Evolutionary conservation across 64 coral and sea anemone genomes (phyloP).

Genomic region (Trachythela sp.): DNA sequence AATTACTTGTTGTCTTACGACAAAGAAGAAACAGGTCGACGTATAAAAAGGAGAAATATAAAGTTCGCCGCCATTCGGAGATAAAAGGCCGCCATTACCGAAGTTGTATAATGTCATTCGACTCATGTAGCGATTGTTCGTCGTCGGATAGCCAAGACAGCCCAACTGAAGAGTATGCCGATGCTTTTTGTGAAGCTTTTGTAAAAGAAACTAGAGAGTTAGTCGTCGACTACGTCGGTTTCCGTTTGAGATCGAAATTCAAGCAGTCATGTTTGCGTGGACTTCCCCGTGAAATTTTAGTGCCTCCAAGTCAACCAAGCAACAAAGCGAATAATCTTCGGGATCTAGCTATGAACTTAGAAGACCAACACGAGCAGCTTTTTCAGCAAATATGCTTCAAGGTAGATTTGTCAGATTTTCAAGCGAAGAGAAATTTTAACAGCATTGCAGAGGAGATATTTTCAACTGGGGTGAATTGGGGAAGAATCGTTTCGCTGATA

Average conservation of each 20-base stretch:
- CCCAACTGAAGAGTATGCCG: background rate
- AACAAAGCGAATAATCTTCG: conserved; percentile 66
- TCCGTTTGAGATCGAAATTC: conserved; percentile 84
- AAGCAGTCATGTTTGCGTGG: conserved; percentile 79
- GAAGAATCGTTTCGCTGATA: conserved; percentile 90
- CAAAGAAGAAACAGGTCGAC: background rate
- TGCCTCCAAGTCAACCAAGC: conserved; percentile 65
- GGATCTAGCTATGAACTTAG: conserved; percentile 76
- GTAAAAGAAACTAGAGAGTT: background rate
- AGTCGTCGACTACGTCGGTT: conserved; percentile 73
- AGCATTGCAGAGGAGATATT: conserved; percentile 97
- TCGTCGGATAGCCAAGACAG: conserved; percentile 23
- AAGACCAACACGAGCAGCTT: conserved; percentile 89
- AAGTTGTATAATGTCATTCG: conserved; percentile 8
- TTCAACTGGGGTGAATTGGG: conserved; percentile 84
- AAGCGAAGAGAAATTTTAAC: conserved; percentile 70
- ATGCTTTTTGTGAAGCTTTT: background rate
- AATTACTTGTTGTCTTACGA: background rate
- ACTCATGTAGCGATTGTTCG: background rate
- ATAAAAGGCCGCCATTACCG: background rate
- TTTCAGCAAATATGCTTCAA: conserved; percentile 85
- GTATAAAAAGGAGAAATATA: background rate
- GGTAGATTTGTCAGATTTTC: conserved; percentile 68
- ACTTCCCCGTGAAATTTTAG: conserved; percentile 73
- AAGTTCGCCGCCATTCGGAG: background rate